These are phyloP conservation scores for Stegana nigrithorax DNA, from an alignment of 2,888 invertebrate genomes.

Conservation along the genomic window DNA sequence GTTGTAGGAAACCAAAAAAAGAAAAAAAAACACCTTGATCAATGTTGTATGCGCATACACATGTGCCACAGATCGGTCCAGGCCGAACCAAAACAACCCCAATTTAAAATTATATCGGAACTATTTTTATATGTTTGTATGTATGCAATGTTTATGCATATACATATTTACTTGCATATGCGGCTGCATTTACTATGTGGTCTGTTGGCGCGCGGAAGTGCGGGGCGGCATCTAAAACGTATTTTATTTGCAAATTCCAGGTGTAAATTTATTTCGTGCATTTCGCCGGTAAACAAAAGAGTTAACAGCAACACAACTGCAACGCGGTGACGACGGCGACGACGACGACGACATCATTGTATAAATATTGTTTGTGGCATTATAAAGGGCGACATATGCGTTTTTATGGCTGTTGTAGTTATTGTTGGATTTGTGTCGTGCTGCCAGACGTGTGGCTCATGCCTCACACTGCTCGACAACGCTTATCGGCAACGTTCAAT, in stretches of 20 bases:
- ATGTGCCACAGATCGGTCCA: background rate
- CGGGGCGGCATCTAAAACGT: background rate
- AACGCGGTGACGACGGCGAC: background rate
- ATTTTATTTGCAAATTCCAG: constrained; percentile 57
- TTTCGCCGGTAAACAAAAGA: constrained; percentile 14
- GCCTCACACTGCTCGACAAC: constrained; percentile 53
- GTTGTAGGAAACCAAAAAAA: no score
- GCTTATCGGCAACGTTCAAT: no score
- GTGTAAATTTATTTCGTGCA: constrained; percentile 60
- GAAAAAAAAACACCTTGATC: constrained; percentile 18
- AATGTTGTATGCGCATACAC: constrained; percentile 17
- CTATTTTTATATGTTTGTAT: background rate
- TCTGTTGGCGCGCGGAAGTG: background rate
- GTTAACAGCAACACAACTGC: constrained; percentile 30
- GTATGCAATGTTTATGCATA: constrained; percentile 7
- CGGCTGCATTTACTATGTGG: background rate
- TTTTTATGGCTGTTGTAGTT: background rate
- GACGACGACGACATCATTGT: constrained; percentile 13
- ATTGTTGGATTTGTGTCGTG: constrained; percentile 31
- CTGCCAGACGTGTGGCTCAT: constrained; percentile 41
- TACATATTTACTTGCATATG: background rate
- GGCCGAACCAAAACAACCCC: constrained; percentile 4
- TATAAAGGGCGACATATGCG: background rate
- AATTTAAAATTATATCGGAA: background rate
- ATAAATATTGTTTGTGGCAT: constrained; percentile 7